phyloP scores from a whole-genome alignment of 2,113 vertebrate species.

The Barnardius zonarius region DNA sequence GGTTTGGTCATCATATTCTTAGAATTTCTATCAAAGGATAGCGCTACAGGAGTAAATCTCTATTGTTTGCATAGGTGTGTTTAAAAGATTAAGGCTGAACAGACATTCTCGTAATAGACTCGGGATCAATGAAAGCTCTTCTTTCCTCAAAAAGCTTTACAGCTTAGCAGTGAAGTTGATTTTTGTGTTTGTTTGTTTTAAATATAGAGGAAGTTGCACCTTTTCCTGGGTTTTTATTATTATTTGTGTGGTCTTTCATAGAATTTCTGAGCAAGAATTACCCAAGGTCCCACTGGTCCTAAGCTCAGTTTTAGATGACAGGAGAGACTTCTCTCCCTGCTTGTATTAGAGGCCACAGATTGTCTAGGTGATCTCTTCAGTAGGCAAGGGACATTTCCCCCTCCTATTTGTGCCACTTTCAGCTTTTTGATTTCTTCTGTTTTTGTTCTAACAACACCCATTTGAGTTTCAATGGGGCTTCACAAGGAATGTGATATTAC shows the following conservation, averaged over 20 bases:
- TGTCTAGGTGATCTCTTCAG: background rate
- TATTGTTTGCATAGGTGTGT: slow-evolving; percentile 33
- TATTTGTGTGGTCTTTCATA: background rate
- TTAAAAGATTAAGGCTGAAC: slow-evolving; percentile 48
- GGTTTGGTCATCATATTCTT: background rate
- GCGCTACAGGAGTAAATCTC: background rate
- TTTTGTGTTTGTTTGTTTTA: slow-evolving; percentile 8
- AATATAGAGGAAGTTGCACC: background rate
- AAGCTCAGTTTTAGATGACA: background rate
- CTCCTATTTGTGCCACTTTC: background rate
- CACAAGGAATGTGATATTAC: background rate
- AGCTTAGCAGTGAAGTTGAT: background rate
- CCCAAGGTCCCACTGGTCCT: background rate
- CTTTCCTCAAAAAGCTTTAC: slow-evolving; percentile 32
- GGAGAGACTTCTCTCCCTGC: background rate
- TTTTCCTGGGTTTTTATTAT: background rate
- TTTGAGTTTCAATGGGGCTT: background rate
- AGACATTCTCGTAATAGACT: slow-evolving; percentile 29
- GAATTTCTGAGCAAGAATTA: background rate
- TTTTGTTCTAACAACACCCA: background rate
- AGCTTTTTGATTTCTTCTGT: background rate
- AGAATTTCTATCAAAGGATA: background rate
- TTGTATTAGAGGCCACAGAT: background rate
- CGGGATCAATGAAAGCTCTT: slow-evolving; percentile 36
- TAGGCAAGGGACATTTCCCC: background rate